Evolutionary conservation across 2,113 vertebrate genomes (phyloP).

Genomic region (Pluvialis apricaria): DNA sequence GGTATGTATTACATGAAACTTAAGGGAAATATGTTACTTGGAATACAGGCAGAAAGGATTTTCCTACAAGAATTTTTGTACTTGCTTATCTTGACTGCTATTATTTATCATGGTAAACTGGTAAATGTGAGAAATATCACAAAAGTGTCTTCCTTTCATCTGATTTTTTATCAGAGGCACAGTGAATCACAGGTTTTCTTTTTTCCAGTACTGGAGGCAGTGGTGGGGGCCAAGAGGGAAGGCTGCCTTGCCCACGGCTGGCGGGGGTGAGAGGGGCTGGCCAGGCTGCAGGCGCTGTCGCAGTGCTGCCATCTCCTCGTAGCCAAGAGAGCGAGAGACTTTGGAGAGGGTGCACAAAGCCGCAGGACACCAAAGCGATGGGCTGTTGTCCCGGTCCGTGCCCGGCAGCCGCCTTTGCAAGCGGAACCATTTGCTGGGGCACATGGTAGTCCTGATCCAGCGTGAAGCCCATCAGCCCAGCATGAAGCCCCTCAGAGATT

Average conservation of each 20-base stretch:
- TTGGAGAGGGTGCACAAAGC: background rate
- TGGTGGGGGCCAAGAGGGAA: background rate
- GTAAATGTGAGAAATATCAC: background rate
- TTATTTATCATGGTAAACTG: background rate
- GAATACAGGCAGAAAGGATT: background rate
- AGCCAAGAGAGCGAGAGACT: background rate
- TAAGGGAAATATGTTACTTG: background rate
- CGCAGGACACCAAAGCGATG: fast-evolving
- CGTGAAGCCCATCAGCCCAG: too few relatives aligned
- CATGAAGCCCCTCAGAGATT: background rate
- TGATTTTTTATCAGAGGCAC: background rate
- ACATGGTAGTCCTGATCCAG: fast-evolving
- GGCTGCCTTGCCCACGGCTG: background rate
- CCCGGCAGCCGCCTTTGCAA: background rate
- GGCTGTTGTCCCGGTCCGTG: background rate
- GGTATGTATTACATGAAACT: background rate
- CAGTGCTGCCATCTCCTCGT: fast-evolving
- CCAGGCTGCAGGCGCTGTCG: background rate
- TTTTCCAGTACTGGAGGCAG: background rate
- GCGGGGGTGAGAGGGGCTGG: background rate
- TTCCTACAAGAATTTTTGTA: background rate
- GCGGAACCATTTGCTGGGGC: fast-evolving
- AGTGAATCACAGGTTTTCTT: background rate
- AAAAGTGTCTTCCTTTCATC: background rate
- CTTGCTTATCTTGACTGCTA: background rate